These are phyloP conservation scores for Drosophila ercepeae DNA, from an alignment of 1,140 invertebrate species.

Conservation along the genomic window DNA sequence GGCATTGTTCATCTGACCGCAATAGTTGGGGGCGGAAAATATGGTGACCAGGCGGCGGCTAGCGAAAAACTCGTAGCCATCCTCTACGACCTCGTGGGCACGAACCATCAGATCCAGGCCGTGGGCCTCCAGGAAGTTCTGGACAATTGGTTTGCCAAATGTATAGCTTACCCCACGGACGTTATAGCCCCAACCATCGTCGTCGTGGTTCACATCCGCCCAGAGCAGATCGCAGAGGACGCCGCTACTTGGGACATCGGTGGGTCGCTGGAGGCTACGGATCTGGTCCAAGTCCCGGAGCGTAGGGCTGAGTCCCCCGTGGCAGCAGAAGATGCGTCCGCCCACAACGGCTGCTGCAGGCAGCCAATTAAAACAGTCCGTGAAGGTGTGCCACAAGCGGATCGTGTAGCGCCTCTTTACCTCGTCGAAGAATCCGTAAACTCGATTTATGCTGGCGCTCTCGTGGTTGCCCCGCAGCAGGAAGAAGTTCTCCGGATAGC, in stretches of 20 bases:
- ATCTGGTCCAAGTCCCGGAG: slow-evolving; percentile 96
- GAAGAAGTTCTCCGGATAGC: slow-evolving; percentile 34
- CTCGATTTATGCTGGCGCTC: slow-evolving; percentile 30
- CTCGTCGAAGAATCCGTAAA: slow-evolving; percentile 87
- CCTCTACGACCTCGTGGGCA: slow-evolving; percentile 95
- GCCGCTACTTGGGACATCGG: slow-evolving; percentile 93
- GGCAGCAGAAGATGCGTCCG: slow-evolving; percentile 93
- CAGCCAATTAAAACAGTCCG: slow-evolving; percentile 86
- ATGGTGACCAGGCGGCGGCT: slow-evolving; percentile 90
- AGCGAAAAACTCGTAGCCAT: slow-evolving; percentile 94
- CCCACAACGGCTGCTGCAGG: slow-evolving; percentile 93
- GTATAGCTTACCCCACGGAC: slow-evolving; percentile 93
- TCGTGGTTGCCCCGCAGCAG: slow-evolving; percentile 53
- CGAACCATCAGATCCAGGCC: slow-evolving; percentile 93
- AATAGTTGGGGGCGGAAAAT: slow-evolving; percentile 93
- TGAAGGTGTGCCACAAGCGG: slow-evolving; percentile 92
- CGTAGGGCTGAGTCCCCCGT: slow-evolving; percentile 91
- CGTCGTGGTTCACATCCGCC: slow-evolving; percentile 94
- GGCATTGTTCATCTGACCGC: slow-evolving; percentile 94
- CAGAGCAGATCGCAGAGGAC: slow-evolving; percentile 92
- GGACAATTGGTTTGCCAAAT: slow-evolving; percentile 90
- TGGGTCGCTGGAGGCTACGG: slow-evolving; percentile 92
- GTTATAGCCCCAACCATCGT: slow-evolving; percentile 91
- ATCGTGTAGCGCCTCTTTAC: slow-evolving; percentile 90
- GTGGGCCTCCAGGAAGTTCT: slow-evolving; percentile 91